These are phyloP conservation scores for Taxidea taxus DNA, from an alignment of 2,113 vertebrate genomes.

Conservation along the genomic window DNA sequence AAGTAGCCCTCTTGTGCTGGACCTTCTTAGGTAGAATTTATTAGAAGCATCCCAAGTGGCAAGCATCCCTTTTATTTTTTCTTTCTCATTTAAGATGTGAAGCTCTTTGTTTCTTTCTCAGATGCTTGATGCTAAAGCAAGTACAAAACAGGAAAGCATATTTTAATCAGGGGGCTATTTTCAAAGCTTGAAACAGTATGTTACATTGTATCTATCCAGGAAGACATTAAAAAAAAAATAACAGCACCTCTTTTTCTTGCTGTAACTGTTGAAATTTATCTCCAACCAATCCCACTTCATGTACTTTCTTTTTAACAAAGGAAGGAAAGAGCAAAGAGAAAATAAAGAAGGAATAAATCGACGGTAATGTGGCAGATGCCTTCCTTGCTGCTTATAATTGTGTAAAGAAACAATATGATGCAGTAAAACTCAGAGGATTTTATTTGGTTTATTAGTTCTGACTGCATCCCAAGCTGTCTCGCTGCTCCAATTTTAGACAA, in stretches of 20 bases:
- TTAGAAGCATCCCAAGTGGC: conserved; percentile 2
- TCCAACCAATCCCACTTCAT: background rate
- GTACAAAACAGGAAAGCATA: background rate
- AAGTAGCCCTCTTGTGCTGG: conserved; percentile 63
- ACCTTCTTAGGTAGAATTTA: conserved; percentile 23
- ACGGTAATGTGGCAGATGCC: conserved; percentile 65
- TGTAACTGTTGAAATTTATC: background rate
- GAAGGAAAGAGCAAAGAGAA: conserved; percentile 34
- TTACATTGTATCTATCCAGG: background rate
- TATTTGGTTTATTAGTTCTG: conserved; percentile 69
- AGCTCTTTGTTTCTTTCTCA: conserved; percentile 46
- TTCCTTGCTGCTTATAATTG: conserved; percentile 61
- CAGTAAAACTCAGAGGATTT: conserved; percentile 54
- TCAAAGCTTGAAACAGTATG: conserved; percentile 24
- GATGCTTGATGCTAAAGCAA: conserved; percentile 22
- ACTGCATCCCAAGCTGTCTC: conserved; percentile 65
- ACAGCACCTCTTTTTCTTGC: background rate
- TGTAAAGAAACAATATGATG: conserved; percentile 53
- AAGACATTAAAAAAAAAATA: background rate
- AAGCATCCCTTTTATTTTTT: conserved; percentile 43
- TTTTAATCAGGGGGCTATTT: conserved; percentile 65
- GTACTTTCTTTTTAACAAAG: conserved; percentile 49
- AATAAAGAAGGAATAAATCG: conserved; percentile 59
- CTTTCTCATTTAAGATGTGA: conserved; percentile 19
- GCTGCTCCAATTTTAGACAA: conserved; percentile 68